Evolutionary conservation across 2,888 invertebrate species (phyloP).

Genomic region (Diaphora mendica): DNA sequence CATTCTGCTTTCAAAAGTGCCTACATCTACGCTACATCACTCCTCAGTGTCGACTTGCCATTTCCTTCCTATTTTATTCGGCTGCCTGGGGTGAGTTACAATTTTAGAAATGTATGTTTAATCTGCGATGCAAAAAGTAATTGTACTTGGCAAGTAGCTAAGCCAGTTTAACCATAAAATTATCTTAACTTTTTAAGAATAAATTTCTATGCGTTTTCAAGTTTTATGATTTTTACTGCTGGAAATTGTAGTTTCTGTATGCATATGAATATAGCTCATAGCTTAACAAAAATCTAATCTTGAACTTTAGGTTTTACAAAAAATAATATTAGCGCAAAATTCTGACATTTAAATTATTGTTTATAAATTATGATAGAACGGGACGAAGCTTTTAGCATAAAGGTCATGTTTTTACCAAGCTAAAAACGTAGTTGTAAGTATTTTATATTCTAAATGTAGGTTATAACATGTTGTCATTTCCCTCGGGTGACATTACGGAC

Average conservation of each 20-base stretch:
- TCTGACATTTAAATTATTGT: not conserved
- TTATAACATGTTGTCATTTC: slow-evolving; percentile 66
- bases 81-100: not conserved
- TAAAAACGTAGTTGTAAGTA: slow-evolving; percentile 27
- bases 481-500: slow-evolving; percentile 69
- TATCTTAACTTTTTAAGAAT: not conserved
- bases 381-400: not conserved
- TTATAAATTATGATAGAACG: slow-evolving; percentile 1
- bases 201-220: not conserved
- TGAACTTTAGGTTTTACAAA: not conserved
- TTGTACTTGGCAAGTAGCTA: not conserved
- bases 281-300: not conserved
- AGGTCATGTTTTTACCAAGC: slow-evolving; percentile 4
- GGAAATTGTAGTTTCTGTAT: not conserved
- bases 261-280: not conserved
- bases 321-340: not conserved
- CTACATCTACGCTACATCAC: slow-evolving; percentile 51
- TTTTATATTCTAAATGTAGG: slow-evolving; percentile 41
- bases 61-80: slow-evolving; percentile 25
- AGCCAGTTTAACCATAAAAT: not conserved
- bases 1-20: slow-evolving; percentile 66
- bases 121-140: not conserved
- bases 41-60: slow-evolving; percentile 11
- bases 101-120: not conserved
- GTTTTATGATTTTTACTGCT: not conserved